A percentile compares a stretch with the other conserved stretches of the same genome.
phyloP scores from a whole-genome alignment of 2,113 vertebrate species.

The Vulpes ferrilata region DNA sequence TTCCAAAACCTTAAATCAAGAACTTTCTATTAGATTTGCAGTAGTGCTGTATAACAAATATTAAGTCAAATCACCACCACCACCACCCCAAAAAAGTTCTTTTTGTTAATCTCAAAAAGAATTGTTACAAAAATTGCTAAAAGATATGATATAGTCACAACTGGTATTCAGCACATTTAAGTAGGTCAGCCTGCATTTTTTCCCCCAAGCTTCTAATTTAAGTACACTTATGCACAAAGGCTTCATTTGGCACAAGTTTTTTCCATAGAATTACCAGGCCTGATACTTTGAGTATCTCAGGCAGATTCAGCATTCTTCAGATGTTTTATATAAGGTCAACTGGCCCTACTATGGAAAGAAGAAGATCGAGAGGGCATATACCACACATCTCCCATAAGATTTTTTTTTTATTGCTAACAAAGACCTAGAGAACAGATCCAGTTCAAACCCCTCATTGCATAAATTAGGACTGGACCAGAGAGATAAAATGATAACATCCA shows the following conservation, averaged over 20 bases:
- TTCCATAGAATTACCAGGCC: neutral
- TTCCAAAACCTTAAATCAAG: constrained; percentile 24
- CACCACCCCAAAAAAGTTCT: neutral
- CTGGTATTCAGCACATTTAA: constrained; percentile 6
- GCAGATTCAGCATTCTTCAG: neutral
- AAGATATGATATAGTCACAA: neutral
- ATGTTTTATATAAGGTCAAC: neutral
- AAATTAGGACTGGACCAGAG: constrained; percentile 27
- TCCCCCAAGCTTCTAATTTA: neutral
- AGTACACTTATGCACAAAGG: neutral
- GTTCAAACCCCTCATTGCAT: neutral
- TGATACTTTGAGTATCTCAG: neutral
- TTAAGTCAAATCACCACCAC: neutral
- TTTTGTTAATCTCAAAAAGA: constrained; percentile 12
- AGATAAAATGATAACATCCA: neutral
- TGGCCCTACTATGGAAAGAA: neutral
- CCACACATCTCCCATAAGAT: neutral
- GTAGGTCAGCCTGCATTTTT: neutral
- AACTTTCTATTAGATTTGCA: neutral
- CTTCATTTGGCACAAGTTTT: neutral
- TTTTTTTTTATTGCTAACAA: constrained; percentile 46
- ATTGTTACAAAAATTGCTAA: constrained; percentile 11
- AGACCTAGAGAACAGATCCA: constrained; percentile 15
- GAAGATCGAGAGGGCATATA: neutral
- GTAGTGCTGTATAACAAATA: neutral